Evolutionary conservation across 2,113 vertebrate species (phyloP).

Genomic region (Hydropotes inermis): DNA sequence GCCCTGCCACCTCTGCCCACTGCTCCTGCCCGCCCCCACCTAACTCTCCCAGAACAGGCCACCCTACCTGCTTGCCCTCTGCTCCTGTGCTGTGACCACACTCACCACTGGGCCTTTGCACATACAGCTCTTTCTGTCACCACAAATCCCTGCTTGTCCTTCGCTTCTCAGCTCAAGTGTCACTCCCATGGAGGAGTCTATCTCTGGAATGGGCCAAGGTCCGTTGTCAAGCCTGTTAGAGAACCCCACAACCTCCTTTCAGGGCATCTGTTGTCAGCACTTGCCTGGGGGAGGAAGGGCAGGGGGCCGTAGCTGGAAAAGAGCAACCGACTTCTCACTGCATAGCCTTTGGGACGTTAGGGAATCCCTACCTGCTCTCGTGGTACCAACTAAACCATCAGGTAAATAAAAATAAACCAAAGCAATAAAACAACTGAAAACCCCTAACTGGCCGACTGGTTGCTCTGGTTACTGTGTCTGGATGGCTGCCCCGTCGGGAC

Average conservation of each 20-base stretch:
- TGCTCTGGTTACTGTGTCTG: neutral
- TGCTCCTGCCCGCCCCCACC: neutral
- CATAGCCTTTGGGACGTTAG: neutral
- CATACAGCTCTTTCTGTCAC: neutral
- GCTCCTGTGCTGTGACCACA: neutral
- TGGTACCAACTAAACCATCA: neutral
- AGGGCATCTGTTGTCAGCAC: neutral
- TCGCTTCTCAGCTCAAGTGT: neutral
- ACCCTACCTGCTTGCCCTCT: neutral
- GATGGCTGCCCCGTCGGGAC: neutral
- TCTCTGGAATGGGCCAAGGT: neutral
- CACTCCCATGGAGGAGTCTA: neutral
- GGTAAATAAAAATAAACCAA: neutral
- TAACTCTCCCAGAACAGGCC: no score
- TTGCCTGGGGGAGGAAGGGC: neutral
- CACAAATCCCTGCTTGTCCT: neutral
- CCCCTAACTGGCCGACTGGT: no score
- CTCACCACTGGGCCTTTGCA: neutral
- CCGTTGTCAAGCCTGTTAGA: neutral
- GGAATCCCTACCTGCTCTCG: neutral
- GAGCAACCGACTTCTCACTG: neutral
- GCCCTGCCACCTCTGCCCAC: neutral
- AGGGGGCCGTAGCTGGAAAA: neutral
- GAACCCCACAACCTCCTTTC: neutral
- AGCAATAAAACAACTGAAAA: neutral